Base-by-base conservation (phyloP, 2,888 invertebrate species). In the Coenonympha arcania region DNA sequence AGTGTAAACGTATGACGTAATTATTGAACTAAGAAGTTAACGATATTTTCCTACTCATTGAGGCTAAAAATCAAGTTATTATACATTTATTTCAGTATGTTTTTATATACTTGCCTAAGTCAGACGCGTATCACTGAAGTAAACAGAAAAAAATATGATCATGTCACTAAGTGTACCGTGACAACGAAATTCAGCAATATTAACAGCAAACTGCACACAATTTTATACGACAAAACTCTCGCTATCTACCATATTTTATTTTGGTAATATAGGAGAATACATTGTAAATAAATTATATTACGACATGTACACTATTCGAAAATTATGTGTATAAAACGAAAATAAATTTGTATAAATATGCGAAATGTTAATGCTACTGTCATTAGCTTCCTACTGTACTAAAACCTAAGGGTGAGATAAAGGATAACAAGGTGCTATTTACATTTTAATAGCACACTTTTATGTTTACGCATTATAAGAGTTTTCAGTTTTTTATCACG, bases 341-440 rank as follows among this genome's bases (percentile, higher is more conserved):
- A 22, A 13, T 22, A 4, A 34, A 34, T 20, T 8, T 20, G 20
- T 37, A 37, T 20, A 11, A 19, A 36, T 37, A 22, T 20, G 20
- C n/a, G 4, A 18, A 34, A 16, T 34, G 19, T 34, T 18, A 19
- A 6, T n/a, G 9, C n/a, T 11, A 37, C 20, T 11, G 6, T 19
- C 19, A 20, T 37, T 22, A 22, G 6, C 20, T 37, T 13, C 37
- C 11, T 37, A 20, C 37, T 22, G 6, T 20, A 22, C 22, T 22
- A 20, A 22, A 20, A 11, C 22, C 6, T 6, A 15, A 34, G 4
- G 34, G n/a, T 11, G 19, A 36, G 36, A 36, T 19, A 20, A 30
- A 36, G 20, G 19, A 43, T 30, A 36, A 34, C 19, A 13, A 47
- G 55, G 52, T 55, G 55, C 55, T 55, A 52, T 41, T 52, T 50